Evolutionary conservation across 1,140 invertebrate genomes (phyloP).

Genomic region (Diabrotica undecimpunctata): DNA sequence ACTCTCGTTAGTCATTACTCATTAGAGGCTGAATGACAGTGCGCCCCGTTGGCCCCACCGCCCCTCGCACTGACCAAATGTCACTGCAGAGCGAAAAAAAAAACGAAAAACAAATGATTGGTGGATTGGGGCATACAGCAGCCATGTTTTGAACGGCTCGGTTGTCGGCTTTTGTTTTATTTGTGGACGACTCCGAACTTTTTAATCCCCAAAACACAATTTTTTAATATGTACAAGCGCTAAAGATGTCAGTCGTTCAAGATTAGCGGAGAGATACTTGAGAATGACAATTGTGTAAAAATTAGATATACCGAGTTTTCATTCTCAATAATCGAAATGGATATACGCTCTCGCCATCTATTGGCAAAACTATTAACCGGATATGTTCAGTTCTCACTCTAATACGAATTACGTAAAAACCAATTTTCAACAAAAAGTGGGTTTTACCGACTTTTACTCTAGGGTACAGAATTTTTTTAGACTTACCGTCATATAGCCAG

Average conservation of each 20-base stretch:
- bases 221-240: neutral
- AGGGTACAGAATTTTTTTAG: too few species aligned
- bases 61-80: slow-evolving; percentile 36
- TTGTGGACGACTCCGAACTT: slow-evolving; percentile 7
- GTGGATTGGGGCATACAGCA: slow-evolving; percentile 45
- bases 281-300: too few species aligned
- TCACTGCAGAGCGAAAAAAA: slow-evolving; percentile 42
- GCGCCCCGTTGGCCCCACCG: slow-evolving; percentile 27
- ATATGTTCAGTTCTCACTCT: too few species aligned
- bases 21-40: slow-evolving; percentile 44
- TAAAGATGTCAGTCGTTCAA: neutral
- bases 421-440: too few species aligned
- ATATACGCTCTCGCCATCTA: too few species aligned
- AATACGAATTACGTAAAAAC: too few species aligned
- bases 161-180: slow-evolving; percentile 23
- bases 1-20: slow-evolving; percentile 49
- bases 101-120: slow-evolving; percentile 47
- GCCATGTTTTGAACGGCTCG: slow-evolving; percentile 37
- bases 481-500: too few species aligned
- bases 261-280: neutral
- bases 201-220: slow-evolving; percentile 6
- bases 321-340: too few species aligned
- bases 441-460: too few species aligned
- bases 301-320: too few species aligned
- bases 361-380: too few species aligned